Evolutionary conservation across 1,140 invertebrate genomes (phyloP).

Genomic region (Lordiphosa mommai): DNA sequence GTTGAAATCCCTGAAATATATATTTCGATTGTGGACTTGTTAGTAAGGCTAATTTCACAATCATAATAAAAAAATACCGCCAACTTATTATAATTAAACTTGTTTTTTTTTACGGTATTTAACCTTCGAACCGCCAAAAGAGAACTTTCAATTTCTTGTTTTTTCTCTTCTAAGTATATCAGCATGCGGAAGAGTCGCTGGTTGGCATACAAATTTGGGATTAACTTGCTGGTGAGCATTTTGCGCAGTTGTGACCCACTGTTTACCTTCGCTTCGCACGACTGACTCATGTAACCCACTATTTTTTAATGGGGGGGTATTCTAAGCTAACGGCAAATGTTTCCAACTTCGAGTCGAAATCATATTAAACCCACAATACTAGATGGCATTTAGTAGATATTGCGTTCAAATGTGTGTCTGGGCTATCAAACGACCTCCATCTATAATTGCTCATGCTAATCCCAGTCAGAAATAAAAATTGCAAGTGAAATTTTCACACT

Average conservation of each 20-base stretch:
- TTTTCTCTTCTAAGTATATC: constrained; percentile 9
- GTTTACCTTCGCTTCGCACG: constrained; percentile 28
- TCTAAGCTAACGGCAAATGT: constrained; percentile 42
- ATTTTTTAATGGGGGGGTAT: constrained; percentile 23
- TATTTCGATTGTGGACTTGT: no score
- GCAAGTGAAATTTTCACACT: constrained; percentile 74
- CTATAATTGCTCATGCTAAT: constrained; percentile 71
- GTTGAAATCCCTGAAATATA: no score
- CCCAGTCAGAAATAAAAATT: constrained; percentile 65
- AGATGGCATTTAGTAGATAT: constrained; percentile 14
- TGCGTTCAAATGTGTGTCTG: constrained; percentile 27
- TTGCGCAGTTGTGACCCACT: constrained; percentile 58
- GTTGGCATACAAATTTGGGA: constrained; percentile 58
- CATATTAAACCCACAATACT: constrained; percentile 25
- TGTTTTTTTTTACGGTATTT: no score
- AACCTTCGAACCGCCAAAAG: constrained; percentile 3
- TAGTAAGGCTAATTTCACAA: no score
- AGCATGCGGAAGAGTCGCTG: constrained; percentile 52
- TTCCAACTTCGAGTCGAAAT: constrained; percentile 20
- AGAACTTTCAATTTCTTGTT: constrained; percentile 18
- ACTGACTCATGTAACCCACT: constrained; percentile 43
- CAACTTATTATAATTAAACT: no score
- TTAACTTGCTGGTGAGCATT: constrained; percentile 36
- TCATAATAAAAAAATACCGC: no score
- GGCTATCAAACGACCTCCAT: constrained; percentile 55